Evolutionary conservation across 2,113 vertebrate genomes (phyloP), one percentile per base, ranked within the genome.

Genomic region (Pedetes capensis): DNA sequence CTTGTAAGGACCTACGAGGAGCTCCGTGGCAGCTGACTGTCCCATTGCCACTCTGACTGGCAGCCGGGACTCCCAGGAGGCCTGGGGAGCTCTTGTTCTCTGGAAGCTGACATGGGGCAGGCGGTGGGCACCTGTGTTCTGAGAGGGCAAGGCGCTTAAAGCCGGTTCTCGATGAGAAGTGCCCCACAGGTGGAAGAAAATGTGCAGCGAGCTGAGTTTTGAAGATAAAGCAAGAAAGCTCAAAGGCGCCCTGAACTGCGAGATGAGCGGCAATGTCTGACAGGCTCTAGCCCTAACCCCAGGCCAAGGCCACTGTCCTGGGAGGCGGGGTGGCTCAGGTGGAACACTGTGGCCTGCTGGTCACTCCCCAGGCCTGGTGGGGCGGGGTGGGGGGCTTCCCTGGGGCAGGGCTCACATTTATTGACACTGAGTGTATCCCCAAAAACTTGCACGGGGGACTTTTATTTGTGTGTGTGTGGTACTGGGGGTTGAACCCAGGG

Each of bases 181-280:
- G 1, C 74, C 69, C 93, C 44, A 16, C 72, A 27, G 95, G 74
- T 6, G 69, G 91, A 78, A 47, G n/a, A 51, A 57, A 34, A 69
- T 16, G 69, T 74, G 61, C 83, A 88, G 64, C 20, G 79, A 32
- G 76, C 85, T 87, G 71, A 64, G 82, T 79, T 64, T 2, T 66
- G 12, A 84, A 93, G 96, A 95, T 94, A 75, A 96, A 96, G 88
- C 76, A 64, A 37, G 84, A 76, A 61, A 59, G 92, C 94, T 96
- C 96, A 93, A 96, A 96, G 94, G 72, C 55, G 44, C 29, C 81
- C 84, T 95, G n/a, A 37, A 32, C 95, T 81, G 79, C 0, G 66
- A 1, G 14, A 72, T 71, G 87, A 72, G 92, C 2, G 6, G 42
- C 80, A 0, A 0, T 75, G 92, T 80, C 87, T 51, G 82, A 96